Evolutionary conservation across 2,888 invertebrate species (phyloP), one percentile per base, ranked within the genome.

Genomic region (Halictus ligatus): DNA sequence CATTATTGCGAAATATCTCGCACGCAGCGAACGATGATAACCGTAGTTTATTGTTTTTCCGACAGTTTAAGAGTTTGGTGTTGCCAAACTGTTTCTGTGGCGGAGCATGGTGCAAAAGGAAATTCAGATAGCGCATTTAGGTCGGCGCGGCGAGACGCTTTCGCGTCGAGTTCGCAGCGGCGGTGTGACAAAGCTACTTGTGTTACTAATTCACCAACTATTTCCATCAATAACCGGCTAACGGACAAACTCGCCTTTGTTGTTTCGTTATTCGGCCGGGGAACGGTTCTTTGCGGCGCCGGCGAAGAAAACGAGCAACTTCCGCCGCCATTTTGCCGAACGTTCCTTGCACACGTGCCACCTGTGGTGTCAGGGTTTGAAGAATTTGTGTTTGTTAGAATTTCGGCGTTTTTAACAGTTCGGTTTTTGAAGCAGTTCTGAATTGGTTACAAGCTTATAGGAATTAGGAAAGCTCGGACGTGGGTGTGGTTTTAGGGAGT

Each of bases 111-210:
- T n/a, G n/a, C n/a, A n/a, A n/a, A n/a, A n/a, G 4, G n/a, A n/a
- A n/a, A 10, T 58, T n/a, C n/a, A 58, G n/a, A n/a, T 58, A 58
- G n/a, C 4, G 58, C 12, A 12, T 58, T n/a, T n/a, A 58, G n/a
- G 4, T n/a, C n/a, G 7, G 10, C n/a, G 4, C n/a, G n/a, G n/a
- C 12, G n/a, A 58, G 25, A 0, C 58, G 58, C n/a, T n/a, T n/a
- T 21, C 10, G 35, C 10, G 2, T 58, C 58, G 58, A 58, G n/a
- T 58, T 58, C 12, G 12, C n/a, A n/a, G 8, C 12, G 60, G 74
- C 71, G 50, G 84, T 71, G 50, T 69, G 74, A 46, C 74, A 29
- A 64, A 29, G 29, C 29, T 18, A 8, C 35, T 64, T 18, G 29
- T 18, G 29, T 18, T 25, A 29, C 29, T 29, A 29, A 64, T 29